Conservation (phyloP, 2,113 vertebrate species). For the Sitta europaea region DNA sequence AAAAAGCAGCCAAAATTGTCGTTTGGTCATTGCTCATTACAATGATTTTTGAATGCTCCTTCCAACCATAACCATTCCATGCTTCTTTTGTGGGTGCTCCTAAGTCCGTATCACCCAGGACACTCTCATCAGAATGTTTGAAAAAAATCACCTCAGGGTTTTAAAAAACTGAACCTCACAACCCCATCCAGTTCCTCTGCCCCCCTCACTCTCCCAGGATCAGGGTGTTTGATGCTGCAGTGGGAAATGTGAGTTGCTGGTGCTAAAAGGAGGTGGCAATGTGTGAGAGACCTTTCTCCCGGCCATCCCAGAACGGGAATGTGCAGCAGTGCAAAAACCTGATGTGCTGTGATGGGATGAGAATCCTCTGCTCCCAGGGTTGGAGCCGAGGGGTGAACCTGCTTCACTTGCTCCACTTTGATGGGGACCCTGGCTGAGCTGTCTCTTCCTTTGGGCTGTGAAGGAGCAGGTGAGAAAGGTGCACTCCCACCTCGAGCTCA, state of each 20-base stretch:
- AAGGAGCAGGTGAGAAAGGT: background rate
- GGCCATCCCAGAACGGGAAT: accelerated
- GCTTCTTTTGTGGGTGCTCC: background rate
- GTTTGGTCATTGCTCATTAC: background rate
- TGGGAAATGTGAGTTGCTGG: background rate
- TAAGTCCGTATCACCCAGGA: background rate
- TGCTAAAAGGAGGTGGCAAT: background rate
- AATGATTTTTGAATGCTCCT: background rate
- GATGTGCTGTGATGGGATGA: background rate
- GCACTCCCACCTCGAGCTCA: accelerated
- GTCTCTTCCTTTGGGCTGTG: background rate
- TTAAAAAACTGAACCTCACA: accelerated
- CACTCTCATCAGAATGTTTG: background rate
- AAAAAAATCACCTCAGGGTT: background rate
- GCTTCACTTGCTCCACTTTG: background rate
- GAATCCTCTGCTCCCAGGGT: background rate
- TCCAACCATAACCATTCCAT: background rate
- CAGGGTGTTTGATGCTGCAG: background rate
- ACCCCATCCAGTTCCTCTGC: background rate
- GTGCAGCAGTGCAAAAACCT: background rate
- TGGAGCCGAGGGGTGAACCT: background rate
- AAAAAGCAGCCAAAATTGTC: too few relatives aligned
- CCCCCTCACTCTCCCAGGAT: background rate
- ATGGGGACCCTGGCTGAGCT: background rate
- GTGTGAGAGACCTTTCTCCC: background rate